Percentiles rank a stretch among this genome's conserved stretches.
Evolutionary conservation across 2,888 invertebrate species (phyloP).

Genomic region (Xanthorhoe spadicearia): DNA sequence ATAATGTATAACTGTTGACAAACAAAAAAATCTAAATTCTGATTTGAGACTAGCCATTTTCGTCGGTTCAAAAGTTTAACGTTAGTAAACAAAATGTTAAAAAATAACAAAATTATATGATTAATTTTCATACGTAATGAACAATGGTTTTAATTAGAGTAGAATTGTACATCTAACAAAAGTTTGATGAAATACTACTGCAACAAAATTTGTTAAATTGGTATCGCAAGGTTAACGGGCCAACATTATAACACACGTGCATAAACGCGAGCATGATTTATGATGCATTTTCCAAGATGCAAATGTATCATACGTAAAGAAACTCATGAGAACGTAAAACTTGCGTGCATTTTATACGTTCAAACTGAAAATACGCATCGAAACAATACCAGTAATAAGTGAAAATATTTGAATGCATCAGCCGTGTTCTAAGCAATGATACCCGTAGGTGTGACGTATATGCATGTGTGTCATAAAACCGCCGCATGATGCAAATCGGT

Average conservation of each 20-base stretch:
- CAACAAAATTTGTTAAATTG: constrained; percentile 63
- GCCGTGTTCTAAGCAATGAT: constrained; percentile 23
- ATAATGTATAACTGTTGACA: constrained; percentile 22
- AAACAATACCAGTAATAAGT: not conserved
- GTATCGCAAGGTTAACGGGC: constrained; percentile 46
- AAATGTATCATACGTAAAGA: constrained; percentile 12
- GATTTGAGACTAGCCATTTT: constrained; percentile 80
- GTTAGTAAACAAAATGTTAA: constrained; percentile 50
- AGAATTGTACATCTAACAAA: constrained; percentile 49
- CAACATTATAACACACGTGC: constrained; percentile 66
- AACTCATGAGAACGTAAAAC: not conserved
- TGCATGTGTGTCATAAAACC: constrained; percentile 71
- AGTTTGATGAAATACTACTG: constrained; percentile 63
- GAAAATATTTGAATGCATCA: constrained; percentile 22
- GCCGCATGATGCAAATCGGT: constrained; percentile 62
- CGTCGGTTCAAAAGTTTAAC: constrained; percentile 54
- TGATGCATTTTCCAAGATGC: constrained; percentile 14
- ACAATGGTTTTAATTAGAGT: constrained; percentile 37
- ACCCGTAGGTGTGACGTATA: constrained; percentile 32
- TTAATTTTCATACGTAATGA: constrained; percentile 34
- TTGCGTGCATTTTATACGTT: constrained; percentile 20
- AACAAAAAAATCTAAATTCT: constrained; percentile 38
- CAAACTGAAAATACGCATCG: not conserved
- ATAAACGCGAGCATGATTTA: constrained; percentile 40
- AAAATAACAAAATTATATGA: constrained; percentile 30